Base-by-base conservation (phyloP, 1,140 invertebrate species). In the Linepithema humile region DNA sequence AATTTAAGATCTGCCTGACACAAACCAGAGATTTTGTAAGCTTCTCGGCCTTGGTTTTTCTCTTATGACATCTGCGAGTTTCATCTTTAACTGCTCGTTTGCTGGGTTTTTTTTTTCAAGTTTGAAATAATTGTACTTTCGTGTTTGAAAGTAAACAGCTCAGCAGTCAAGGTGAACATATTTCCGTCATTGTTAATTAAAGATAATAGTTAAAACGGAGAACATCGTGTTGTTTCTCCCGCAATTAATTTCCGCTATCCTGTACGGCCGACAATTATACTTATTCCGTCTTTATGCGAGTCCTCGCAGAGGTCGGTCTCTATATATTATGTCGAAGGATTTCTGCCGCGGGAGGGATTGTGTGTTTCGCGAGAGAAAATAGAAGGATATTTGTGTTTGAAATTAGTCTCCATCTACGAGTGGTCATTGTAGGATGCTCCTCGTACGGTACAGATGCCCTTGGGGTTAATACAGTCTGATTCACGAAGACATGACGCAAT, bases 181-280 rank as follows among this genome's bases (percentile, higher is more conserved):
- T 35, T 48, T 57, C 29, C 29, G 62, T 62, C 6, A 29, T 40
- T 43, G 77, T 70, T 87, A 84, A 70, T 73, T 89, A 50, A 23
- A 35, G 67, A 69, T 85, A 87, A 87, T 70, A 43, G n/a, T 43
- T 85, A 87, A 82, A 83, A 89, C 83, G 60, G 69, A 89, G 65
- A 86, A 43, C 53, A 50, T 48, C 23, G 15, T 48, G 9, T 6
- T 40, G 48, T 10, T 55, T 6, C 0, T 64, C 12, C 40, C 2
- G 17, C 20, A 48, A 83, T 88, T 64, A 72, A 80, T 69, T 50
- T 53, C 7, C 26, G 45, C 45, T 73, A 29, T 23, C n/a, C 29
- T 67, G 84, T 38, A 78, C 73, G 64, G 23, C 10, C 32, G 48
- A 64, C 59, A 72, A 62, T 88, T 87, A 85, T 38, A 62, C 20